Evolutionary conservation across 2,888 invertebrate species (phyloP).

Genomic region (Galerucella nymphaeae): DNA sequence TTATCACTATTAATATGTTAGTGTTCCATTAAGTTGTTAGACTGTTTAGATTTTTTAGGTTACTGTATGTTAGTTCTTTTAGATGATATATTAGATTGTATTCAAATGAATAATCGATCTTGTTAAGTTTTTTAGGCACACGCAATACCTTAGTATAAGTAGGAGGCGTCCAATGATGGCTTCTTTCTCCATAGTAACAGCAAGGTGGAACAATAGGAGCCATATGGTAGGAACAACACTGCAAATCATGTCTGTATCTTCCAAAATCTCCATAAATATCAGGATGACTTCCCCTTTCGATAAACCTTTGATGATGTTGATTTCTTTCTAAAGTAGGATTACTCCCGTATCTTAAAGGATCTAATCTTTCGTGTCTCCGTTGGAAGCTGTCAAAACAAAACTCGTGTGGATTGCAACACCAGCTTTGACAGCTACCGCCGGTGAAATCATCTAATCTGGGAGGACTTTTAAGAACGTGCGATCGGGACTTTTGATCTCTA

Average conservation of each 20-base stretch:
- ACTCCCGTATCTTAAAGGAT: slow-evolving; percentile 65
- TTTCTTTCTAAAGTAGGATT: slow-evolving; percentile 62
- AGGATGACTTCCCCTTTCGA: slow-evolving; percentile 61
- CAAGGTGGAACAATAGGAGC: slow-evolving; percentile 58
- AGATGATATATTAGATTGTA: too few relatives aligned
- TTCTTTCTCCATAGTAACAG: slow-evolving; percentile 58
- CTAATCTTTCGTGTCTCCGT: slow-evolving; percentile 67
- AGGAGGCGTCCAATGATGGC: slow-evolving; percentile 61
- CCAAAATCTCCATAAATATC: slow-evolving; percentile 60
- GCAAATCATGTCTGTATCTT: slow-evolving; percentile 54
- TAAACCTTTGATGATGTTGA: slow-evolving; percentile 43
- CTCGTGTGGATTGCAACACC: slow-evolving; percentile 59
- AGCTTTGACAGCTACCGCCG: slow-evolving; percentile 54
- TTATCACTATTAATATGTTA: too few relatives aligned
- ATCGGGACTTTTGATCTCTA: slow-evolving; percentile 74
- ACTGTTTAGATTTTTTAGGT: too few relatives aligned
- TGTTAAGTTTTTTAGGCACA: not conserved
- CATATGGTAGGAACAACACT: slow-evolving; percentile 59
- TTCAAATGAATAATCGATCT: too few relatives aligned
- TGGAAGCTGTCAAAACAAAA: slow-evolving; percentile 71
- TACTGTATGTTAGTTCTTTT: too few relatives aligned
- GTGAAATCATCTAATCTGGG: slow-evolving; percentile 60
- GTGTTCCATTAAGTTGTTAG: too few relatives aligned
- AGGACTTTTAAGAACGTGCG: slow-evolving; percentile 65
- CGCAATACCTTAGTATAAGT: slow-evolving; percentile 56